These are phyloP conservation scores for Endomychus coccineus DNA, from an alignment of 2,888 invertebrate genomes.

Conservation along the genomic window DNA sequence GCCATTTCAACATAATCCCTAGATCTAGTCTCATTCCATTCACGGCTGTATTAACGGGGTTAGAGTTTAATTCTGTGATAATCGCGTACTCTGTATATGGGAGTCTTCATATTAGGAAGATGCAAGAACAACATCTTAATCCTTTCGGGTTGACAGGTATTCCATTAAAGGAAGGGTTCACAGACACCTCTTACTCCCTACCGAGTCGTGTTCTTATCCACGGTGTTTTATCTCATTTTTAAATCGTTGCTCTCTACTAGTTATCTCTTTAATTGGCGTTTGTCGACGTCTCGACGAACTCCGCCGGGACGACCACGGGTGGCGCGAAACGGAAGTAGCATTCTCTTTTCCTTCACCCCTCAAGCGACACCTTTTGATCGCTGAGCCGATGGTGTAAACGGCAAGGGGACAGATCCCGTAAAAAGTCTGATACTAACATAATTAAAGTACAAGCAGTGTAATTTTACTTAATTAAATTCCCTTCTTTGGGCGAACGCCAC, in stretches of 20 bases:
- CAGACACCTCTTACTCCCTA: constrained; percentile 20
- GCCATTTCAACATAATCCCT: too few relatives aligned
- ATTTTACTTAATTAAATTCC: constrained; percentile 52
- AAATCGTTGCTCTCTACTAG: constrained; percentile 34
- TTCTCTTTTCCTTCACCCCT: constrained; percentile 8
- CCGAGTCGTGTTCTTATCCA: constrained; percentile 11
- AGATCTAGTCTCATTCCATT: too few relatives aligned
- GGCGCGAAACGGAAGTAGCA: constrained; percentile 13
- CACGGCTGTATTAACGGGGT: too few relatives aligned
- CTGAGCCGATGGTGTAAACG: constrained; percentile 30
- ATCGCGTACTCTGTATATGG: too few relatives aligned
- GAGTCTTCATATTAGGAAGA: too few relatives aligned
- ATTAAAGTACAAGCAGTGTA: constrained; percentile 51
- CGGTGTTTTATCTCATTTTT: constrained; percentile 29
- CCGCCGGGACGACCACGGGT: constrained; percentile 7
- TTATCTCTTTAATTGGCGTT: constrained; percentile 40
- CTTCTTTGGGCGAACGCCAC: constrained; percentile 40
- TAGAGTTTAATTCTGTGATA: too few relatives aligned
- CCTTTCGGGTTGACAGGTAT: constrained; percentile 19
- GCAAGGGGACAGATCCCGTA: constrained; percentile 36
- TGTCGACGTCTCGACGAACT: constrained; percentile 13
- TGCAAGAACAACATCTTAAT: too few relatives aligned
- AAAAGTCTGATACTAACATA: constrained; percentile 49
- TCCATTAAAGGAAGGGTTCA: constrained; percentile 24
- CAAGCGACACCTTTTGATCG: constrained; percentile 40